Conservation (phyloP, 2,888 invertebrate genomes). For the Metallyticus violacea region DNA sequence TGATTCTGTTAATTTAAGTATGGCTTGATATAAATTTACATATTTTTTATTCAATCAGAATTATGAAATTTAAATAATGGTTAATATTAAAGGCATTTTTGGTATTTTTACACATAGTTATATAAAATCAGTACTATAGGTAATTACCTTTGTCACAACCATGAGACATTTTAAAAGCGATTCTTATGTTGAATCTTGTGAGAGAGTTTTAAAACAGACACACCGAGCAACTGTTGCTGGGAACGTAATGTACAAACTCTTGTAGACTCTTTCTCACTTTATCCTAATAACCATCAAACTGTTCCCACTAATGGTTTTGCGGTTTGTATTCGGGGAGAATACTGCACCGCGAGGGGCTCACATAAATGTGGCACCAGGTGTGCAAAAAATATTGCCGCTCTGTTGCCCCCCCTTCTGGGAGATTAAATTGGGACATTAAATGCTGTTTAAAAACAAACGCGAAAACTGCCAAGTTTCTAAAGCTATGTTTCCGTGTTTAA, state of each 20-base stretch:
- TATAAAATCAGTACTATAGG: too few species aligned
- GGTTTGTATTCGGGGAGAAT: too few species aligned
- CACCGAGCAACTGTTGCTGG: background rate
- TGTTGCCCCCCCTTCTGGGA: background rate
- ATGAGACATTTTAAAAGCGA: background rate
- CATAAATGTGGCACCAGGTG: background rate
- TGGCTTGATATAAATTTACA: too few species aligned
- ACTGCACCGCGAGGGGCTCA: background rate
- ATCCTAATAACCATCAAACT: background rate
- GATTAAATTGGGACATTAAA: background rate
- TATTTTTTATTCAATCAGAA: too few species aligned
- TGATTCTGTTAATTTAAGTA: too few species aligned
- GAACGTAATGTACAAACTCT: background rate
- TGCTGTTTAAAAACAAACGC: background rate
- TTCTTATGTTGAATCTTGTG: background rate
- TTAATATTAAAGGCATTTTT: too few species aligned
- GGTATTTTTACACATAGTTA: too few species aligned
- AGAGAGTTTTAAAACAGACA: background rate
- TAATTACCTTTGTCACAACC: too few species aligned
- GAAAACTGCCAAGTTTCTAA: background rate
- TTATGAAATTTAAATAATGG: too few species aligned
- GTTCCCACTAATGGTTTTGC: background rate
- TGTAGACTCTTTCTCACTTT: background rate
- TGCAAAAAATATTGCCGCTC: background rate
- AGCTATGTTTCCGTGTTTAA: background rate